Percentiles rank a stretch among this genome's conserved stretches.
phyloP scores from a whole-genome alignment of 1,140 invertebrate species.

The Apis cerana region DNA sequence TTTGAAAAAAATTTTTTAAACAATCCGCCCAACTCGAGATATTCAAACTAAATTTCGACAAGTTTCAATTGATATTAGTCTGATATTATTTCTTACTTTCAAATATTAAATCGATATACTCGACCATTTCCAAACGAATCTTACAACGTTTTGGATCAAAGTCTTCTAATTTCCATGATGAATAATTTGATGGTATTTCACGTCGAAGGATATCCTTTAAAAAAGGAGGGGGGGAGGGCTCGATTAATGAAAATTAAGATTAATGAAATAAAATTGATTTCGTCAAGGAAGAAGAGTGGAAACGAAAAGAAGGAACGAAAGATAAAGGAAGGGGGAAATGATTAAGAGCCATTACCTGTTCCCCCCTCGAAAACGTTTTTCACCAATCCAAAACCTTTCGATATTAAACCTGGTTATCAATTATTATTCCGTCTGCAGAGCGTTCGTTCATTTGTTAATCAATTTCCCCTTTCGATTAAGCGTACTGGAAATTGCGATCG shows the following conservation, averaged over 20 bases:
- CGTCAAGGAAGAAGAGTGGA: not conserved
- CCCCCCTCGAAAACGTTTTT: not conserved
- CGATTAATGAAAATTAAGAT: not conserved
- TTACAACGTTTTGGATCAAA: too few relatives aligned
- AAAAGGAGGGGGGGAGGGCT: not conserved
- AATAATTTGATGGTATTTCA: too few relatives aligned
- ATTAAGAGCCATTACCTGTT: not conserved
- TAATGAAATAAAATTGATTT: not conserved
- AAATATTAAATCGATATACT: too few relatives aligned
- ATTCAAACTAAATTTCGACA: too few relatives aligned
- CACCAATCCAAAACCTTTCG: not conserved
- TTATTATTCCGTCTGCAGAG: not conserved
- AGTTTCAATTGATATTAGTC: too few relatives aligned
- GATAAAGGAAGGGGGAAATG: not conserved
- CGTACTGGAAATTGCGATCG: not conserved
- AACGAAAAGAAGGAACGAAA: not conserved
- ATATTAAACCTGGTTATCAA: conserved; percentile 6
- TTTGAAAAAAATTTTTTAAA: too few relatives aligned
- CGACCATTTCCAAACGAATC: too few relatives aligned
- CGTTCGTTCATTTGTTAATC: conserved; percentile 7
- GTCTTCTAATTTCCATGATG: too few relatives aligned
- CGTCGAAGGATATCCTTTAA: too few relatives aligned
- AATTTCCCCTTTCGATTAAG: conserved; percentile 24
- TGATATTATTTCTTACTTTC: too few relatives aligned
- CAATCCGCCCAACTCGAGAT: too few relatives aligned